A percentile compares a stretch with the other conserved stretches of the same genome.
These are phyloP conservation scores for Dipus sagitta DNA, from an alignment of 2,797 vertebrate species.

Conservation along the genomic window DNA sequence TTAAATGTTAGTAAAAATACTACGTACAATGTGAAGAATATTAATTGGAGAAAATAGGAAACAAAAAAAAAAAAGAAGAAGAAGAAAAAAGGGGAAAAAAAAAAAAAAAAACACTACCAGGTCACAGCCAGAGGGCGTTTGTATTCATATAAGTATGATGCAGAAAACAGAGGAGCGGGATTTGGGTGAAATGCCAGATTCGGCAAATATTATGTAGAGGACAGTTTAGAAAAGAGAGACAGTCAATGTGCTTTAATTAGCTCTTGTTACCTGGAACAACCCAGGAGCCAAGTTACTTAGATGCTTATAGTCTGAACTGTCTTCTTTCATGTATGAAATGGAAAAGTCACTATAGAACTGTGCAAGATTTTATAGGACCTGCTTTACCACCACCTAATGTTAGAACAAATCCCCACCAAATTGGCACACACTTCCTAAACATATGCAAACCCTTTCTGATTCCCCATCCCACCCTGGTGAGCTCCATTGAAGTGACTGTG, in stretches of 20 bases:
- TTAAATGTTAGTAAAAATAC: neutral
- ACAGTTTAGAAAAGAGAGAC: neutral
- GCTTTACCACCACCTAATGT: neutral
- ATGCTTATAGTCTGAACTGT: neutral
- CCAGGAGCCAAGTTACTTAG: neutral
- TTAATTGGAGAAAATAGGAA: neutral
- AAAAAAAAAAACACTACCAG: accelerated
- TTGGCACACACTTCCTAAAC: neutral
- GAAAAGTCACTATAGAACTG: neutral
- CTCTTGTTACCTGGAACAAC: neutral
- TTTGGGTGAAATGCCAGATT: neutral
- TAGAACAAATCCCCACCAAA: neutral
- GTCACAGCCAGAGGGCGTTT: neutral
- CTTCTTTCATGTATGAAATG: neutral
- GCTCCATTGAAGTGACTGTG: accelerated
- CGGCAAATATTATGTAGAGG: neutral
- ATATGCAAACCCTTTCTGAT: too few relatives aligned
- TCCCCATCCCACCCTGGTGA: neutral
- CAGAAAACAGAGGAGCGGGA: neutral
- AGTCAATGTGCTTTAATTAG: neutral
- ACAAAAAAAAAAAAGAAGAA: neutral
- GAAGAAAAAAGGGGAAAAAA: too few relatives aligned
- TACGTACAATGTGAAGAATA: neutral
- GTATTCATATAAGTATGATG: neutral
- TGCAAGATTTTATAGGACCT: neutral